A percentile compares a stretch with the other conserved stretches of the same genome.
Conservation (phyloP, 2,888 invertebrate genomes). For the Drosophila rellima region DNA sequence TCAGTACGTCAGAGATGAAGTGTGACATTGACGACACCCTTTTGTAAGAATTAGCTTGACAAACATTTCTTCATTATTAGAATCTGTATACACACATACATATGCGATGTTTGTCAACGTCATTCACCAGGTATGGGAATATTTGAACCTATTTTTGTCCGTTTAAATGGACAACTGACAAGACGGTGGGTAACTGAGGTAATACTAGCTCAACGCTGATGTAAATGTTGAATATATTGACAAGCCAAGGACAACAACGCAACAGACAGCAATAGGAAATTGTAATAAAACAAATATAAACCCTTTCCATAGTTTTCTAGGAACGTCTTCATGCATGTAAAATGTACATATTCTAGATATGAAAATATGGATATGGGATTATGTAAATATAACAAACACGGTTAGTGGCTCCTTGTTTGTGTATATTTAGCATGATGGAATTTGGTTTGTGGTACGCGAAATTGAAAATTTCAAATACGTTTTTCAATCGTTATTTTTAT, state of each 20-base stretch:
- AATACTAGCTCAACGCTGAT: slow-evolving; percentile 23
- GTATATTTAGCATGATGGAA: slow-evolving; percentile 50
- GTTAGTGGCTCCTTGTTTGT: slow-evolving; percentile 7
- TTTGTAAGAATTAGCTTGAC: background rate
- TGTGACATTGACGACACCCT: background rate
- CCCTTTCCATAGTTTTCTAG: slow-evolving; percentile 8
- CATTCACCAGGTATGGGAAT: background rate
- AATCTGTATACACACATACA: background rate
- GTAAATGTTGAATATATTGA: slow-evolving; percentile 23
- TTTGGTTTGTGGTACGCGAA: slow-evolving; percentile 34
- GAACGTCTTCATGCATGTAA: slow-evolving; percentile 6
- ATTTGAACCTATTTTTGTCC: slow-evolving; percentile 1
- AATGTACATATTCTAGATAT: background rate
- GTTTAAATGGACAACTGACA: slow-evolving; percentile 18
- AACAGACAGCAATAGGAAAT: slow-evolving; percentile 41
- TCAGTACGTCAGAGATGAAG: background rate
- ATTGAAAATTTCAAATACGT: slow-evolving; percentile 22
- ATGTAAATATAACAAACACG: slow-evolving; percentile 39
- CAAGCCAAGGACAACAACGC: slow-evolving; percentile 13
- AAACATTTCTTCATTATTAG: background rate
- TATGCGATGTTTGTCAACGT: slow-evolving; percentile 1
- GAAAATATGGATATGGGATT: slow-evolving; percentile 30
- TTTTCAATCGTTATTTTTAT: slow-evolving; percentile 3
- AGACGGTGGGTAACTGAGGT: slow-evolving; percentile 11
- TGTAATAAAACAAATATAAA: slow-evolving; percentile 43